phyloP scores from a whole-genome alignment of 1,140 invertebrate genomes.

The Gryllus bimaculatus region DNA sequence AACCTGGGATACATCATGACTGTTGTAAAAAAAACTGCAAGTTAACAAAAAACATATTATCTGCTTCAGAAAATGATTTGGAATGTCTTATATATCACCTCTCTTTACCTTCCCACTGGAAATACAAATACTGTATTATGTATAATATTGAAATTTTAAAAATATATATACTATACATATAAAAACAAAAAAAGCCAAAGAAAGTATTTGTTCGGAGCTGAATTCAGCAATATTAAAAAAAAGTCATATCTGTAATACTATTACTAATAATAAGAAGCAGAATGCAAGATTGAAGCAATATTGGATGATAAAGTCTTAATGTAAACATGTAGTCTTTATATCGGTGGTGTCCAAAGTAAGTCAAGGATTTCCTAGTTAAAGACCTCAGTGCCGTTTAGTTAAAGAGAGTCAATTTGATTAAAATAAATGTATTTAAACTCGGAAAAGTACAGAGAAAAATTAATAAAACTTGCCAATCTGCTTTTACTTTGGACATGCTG shows the following conservation, averaged over 20 bases:
- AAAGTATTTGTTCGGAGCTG: neutral
- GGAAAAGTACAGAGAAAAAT: neutral
- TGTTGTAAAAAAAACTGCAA: constrained; percentile 6
- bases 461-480: neutral
- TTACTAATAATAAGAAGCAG: constrained; percentile 5
- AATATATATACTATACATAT: constrained; percentile 6
- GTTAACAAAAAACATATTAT: neutral
- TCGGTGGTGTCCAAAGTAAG: constrained; percentile 3
- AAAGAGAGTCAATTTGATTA: neutral
- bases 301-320: constrained; percentile 1
- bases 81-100: constrained; percentile 1
- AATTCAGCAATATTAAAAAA: neutral
- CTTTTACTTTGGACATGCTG: constrained; percentile 4
- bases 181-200: neutral
- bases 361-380: neutral
- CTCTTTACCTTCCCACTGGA: constrained; percentile 3
- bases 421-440: neutral
- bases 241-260: neutral
- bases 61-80: neutral
- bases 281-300: neutral
- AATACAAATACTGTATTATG: neutral
- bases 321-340: constrained; percentile 2
- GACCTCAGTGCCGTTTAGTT: neutral
- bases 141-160: constrained; percentile 2
- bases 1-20: neutral